Conservation (phyloP, 2,113 vertebrate species). For the Cyprinodon variegatus region DNA sequence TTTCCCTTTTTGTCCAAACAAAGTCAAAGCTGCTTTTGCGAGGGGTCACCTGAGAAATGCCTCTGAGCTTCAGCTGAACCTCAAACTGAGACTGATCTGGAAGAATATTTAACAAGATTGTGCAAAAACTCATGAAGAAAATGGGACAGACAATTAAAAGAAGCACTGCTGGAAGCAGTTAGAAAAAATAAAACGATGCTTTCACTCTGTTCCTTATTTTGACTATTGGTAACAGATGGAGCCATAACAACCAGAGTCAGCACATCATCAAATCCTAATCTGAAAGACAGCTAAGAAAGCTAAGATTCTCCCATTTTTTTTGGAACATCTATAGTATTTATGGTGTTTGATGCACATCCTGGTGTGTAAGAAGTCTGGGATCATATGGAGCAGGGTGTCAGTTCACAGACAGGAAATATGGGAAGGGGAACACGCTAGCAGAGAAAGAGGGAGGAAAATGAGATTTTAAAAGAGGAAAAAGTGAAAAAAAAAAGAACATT, state of each 20-base stretch:
- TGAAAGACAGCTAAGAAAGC: neutral
- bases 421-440: neutral
- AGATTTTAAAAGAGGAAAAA: constrained; percentile 57
- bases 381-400: constrained; percentile 43
- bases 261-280: neutral
- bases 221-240: neutral
- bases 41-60: constrained; percentile 53
- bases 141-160: neutral
- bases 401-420: neutral
- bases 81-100: neutral
- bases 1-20: constrained; percentile 67
- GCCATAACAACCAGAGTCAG: neutral
- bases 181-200: neutral
- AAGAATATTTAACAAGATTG: constrained; percentile 18
- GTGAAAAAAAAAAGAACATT: constrained; percentile 11
- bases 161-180: neutral
- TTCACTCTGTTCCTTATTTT: neutral
- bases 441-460: constrained; percentile 31
- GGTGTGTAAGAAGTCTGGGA: constrained; percentile 64
- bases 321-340: neutral
- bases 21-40: constrained; percentile 44
- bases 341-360: constrained; percentile 58
- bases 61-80: constrained; percentile 17
- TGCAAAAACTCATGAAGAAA: neutral
- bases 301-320: neutral